These are phyloP conservation scores for Bellardia bayeri DNA, from an alignment of 2,888 invertebrate species.

Conservation along the genomic window DNA sequence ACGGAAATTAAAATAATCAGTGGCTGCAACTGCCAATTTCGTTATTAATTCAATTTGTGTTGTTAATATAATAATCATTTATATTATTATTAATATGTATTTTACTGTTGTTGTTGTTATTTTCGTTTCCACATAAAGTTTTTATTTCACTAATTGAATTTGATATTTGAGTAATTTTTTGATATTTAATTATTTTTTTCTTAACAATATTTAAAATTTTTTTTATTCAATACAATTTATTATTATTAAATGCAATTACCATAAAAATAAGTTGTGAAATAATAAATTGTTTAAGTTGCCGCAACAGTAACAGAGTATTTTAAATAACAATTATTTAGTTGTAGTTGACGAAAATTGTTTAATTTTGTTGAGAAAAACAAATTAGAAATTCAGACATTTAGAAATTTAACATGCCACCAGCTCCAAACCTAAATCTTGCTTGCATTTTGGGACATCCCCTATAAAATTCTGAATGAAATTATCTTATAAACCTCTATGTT, in stretches of 20 bases:
- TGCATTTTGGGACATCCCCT: too few relatives aligned
- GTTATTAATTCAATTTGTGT: conserved; percentile 64
- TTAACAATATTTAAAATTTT: background rate
- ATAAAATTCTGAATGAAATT: too few relatives aligned
- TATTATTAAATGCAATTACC: background rate
- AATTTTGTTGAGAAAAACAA: background rate
- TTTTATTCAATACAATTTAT: conserved; percentile 10
- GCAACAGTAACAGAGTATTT: background rate
- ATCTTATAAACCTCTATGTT: too few relatives aligned
- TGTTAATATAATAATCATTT: conserved; percentile 60
- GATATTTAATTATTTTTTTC: background rate
- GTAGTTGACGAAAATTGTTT: background rate
- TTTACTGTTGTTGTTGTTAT: conserved; percentile 1
- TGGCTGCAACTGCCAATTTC: conserved; percentile 73
- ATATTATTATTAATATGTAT: background rate
- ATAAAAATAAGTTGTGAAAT: background rate
- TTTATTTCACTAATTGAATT: background rate
- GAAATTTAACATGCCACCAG: too few relatives aligned
- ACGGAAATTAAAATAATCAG: conserved; percentile 73
- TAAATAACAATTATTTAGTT: background rate
- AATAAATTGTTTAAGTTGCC: conserved; percentile 1
- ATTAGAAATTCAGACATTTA: too few relatives aligned
- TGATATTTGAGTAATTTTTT: conserved; percentile 29
- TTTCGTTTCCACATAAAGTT: background rate
- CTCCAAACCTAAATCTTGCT: too few relatives aligned